Percentiles rank a stretch among this genome's conserved stretches.
Conservation (phyloP, 2,888 invertebrate species). For the Drosophila paramelanica region DNA sequence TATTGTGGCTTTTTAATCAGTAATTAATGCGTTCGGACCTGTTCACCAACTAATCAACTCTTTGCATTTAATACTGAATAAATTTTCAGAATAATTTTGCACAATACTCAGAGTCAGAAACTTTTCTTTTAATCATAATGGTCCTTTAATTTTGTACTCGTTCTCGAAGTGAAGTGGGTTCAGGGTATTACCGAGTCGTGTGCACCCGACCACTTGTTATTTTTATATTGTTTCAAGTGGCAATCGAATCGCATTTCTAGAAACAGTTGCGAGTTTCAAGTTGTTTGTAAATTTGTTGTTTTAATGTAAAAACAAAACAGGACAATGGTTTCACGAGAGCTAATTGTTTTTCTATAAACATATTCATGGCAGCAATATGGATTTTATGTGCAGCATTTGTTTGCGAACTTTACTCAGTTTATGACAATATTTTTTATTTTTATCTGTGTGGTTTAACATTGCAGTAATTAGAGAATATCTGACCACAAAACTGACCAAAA, state of each 20-base stretch:
- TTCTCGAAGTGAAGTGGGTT: too few species aligned
- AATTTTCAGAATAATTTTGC: conserved; percentile 39
- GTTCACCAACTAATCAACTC: conserved; percentile 12
- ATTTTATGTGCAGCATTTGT: too few species aligned
- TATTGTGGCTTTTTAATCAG: conserved; percentile 39
- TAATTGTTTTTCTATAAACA: conserved; percentile 24
- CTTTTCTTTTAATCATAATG: conserved; percentile 36
- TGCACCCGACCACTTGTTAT: too few species aligned
- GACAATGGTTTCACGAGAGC: conserved; percentile 7
- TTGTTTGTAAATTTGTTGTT: conserved; percentile 42
- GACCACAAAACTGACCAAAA: conserved; percentile 33
- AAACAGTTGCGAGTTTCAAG: conserved; percentile 54
- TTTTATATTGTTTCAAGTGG: conserved; percentile 30
- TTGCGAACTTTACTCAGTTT: too few species aligned
- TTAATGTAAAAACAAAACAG: conserved; percentile 18
- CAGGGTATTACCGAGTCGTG: too few species aligned
- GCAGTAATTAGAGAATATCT: conserved; percentile 43
- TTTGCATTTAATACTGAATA: conserved; percentile 41
- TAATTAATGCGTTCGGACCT: conserved; percentile 27
- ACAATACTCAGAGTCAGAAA: conserved; percentile 5
- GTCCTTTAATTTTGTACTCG: not conserved
- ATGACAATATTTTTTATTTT: not conserved
- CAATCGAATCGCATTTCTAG: conserved; percentile 45
- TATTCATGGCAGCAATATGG: too few species aligned
- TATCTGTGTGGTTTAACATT: not conserved